Percentiles rank a stretch among this genome's conserved stretches.
phyloP scores from a whole-genome alignment of 2,888 invertebrate genomes.

The Limnephilus lunatus region DNA sequence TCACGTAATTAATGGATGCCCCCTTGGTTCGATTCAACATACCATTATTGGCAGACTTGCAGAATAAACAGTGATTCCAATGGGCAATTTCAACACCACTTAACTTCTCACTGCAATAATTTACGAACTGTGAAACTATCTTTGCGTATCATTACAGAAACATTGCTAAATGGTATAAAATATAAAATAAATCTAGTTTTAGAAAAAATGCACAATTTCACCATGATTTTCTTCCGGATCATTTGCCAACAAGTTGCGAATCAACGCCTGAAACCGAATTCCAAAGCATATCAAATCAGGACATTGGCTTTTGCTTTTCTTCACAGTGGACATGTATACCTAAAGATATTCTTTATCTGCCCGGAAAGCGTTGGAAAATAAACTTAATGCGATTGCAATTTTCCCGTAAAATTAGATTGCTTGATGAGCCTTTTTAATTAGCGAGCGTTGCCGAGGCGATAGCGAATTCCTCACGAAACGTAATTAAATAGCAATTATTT shows the following conservation, averaged over 20 bases:
- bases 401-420: not conserved
- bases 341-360: not conserved
- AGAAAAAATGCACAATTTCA: not conserved
- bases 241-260: not conserved
- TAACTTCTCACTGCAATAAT: not conserved
- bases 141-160: constrained; percentile 2
- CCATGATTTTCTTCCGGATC: not conserved
- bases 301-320: not conserved
- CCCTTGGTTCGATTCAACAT: no score
- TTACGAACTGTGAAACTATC: not conserved
- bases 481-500: not conserved
- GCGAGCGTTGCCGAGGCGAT: not conserved
- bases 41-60: not conserved
- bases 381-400: not conserved
- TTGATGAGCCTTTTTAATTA: no score
- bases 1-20: no score
- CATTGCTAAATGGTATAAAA: not conserved
- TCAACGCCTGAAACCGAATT: not conserved
- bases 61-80: not conserved
- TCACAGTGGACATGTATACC: not conserved
- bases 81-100: not conserved
- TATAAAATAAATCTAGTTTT: not conserved
- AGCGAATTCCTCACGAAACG: not conserved
- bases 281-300: not conserved
- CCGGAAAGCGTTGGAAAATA: not conserved